Conservation (phyloP, 1,140 invertebrate genomes). For the Chrysoperla carnea region DNA sequence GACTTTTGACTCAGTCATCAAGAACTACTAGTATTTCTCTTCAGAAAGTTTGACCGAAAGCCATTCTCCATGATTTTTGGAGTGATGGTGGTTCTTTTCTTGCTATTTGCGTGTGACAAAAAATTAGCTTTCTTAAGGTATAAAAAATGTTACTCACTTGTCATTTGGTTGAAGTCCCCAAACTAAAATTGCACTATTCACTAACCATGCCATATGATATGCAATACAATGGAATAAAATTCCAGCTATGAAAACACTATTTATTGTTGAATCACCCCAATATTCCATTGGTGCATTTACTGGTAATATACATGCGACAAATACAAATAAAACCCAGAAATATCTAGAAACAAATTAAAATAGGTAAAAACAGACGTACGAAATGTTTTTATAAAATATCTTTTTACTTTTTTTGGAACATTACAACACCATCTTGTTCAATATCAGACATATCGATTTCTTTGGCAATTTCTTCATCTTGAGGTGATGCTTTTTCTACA, state of each 20-base stretch:
- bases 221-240: conserved; percentile 42
- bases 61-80: too few relatives aligned
- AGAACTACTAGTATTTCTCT: too few relatives aligned
- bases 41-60: too few relatives aligned
- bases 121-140: too few relatives aligned
- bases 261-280: conserved; percentile 43
- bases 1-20: too few relatives aligned
- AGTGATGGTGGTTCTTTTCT: too few relatives aligned
- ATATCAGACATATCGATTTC: conserved; percentile 74
- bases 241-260: conserved; percentile 42
- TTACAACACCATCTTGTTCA: conserved; percentile 63
- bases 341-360: conserved; percentile 29
- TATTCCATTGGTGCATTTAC: conserved; percentile 55
- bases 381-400: neutral
- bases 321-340: conserved; percentile 46
- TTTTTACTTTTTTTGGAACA: conserved; percentile 60
- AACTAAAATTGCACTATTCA: conserved; percentile 47
- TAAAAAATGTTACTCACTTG: conserved; percentile 50
- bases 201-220: conserved; percentile 40
- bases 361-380: conserved; percentile 6
- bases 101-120: too few relatives aligned
- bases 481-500: neutral
- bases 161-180: conserved; percentile 52
- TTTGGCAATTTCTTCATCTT: conserved; percentile 9
- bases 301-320: conserved; percentile 48